Base-by-base conservation (phyloP, 2,888 invertebrate species). In the Eustalomyia histrio region DNA sequence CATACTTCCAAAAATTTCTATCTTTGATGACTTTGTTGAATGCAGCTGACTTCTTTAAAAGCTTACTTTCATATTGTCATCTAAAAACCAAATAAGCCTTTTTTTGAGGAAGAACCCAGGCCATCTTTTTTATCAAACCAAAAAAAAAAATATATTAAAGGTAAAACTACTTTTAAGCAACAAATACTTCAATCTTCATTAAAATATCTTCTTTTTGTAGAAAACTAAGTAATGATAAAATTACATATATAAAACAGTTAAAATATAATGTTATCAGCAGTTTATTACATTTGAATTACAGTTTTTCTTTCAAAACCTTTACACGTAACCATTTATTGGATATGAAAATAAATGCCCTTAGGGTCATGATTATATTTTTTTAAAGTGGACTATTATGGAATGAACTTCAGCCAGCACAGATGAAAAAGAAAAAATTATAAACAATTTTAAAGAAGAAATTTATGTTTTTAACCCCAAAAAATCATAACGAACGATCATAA, bases 231-330 rank as follows among this genome's bases (percentile, higher is more conserved):
- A 81, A 81, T 76, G 69, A 67, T 61, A 71, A 81, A 72, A 81
- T 75, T 79, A 52, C 47, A 71, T 24, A 74, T 17, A 71, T 58
- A 71, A 78, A 74, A 47, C 61, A 61, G 71, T 67, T 78, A 81
- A 81, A 78, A 72, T 67, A 75, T 81, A 71, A 75, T 78, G 78
- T 78, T 78, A 81, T 81, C 81, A 81, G 71, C 81, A 81, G 81
- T 81, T 79, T 78, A 75, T 81, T 78, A 78, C 78, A 80, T 80
- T 76, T 73, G 80, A 74, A 80, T 80, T 80, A 76, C 73, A 76
- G 76, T 73, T 80, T 47, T 43, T 43, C 16, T 8, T 43, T 60
- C 55, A 43, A 47, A 16, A 61, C 50, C 14, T 73, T 55, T n/a
- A 57, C 73, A 73, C 47, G 39, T 73, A 57, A 61, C 50, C 58